phyloP scores from a whole-genome alignment of 2,113 vertebrate species.

The Antechinus flavipes region DNA sequence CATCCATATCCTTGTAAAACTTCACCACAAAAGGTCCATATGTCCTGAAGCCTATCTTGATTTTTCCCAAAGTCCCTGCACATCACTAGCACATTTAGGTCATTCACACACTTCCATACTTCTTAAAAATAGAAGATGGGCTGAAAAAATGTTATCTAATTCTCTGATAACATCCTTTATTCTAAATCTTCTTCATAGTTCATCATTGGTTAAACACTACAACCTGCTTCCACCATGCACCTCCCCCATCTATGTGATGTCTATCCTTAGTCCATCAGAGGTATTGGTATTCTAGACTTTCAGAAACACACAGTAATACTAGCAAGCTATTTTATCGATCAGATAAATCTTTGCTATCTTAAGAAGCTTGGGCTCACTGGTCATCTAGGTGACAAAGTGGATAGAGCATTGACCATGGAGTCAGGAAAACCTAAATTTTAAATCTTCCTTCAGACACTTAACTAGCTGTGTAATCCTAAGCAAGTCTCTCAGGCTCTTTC shows the following conservation, averaged over 20 bases:
- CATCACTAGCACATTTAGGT: not conserved
- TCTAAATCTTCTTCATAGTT: not conserved
- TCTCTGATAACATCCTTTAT: not conserved
- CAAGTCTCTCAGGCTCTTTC: not conserved
- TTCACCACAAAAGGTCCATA: not conserved
- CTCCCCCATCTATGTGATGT: not conserved
- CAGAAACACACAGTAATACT: not conserved
- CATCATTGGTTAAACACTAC: not conserved
- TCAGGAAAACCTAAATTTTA: not conserved
- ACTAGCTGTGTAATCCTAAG: not conserved
- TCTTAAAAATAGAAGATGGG: not conserved
- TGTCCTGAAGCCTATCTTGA: not conserved
- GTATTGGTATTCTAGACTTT: not conserved
- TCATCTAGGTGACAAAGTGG: not conserved
- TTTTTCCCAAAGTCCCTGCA: not conserved
- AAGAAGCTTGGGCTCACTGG: not conserved
- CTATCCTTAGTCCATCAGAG: not conserved
- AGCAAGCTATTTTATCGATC: not conserved
- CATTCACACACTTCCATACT: not conserved
- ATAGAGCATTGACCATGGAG: not conserved
- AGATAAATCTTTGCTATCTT: not conserved
- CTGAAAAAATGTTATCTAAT: not conserved
- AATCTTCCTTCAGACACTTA: not conserved
- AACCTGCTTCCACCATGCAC: not conserved
- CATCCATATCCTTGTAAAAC: not conserved